phyloP scores from a whole-genome alignment of 2,888 invertebrate species.

The Oscheius sp. region DNA sequence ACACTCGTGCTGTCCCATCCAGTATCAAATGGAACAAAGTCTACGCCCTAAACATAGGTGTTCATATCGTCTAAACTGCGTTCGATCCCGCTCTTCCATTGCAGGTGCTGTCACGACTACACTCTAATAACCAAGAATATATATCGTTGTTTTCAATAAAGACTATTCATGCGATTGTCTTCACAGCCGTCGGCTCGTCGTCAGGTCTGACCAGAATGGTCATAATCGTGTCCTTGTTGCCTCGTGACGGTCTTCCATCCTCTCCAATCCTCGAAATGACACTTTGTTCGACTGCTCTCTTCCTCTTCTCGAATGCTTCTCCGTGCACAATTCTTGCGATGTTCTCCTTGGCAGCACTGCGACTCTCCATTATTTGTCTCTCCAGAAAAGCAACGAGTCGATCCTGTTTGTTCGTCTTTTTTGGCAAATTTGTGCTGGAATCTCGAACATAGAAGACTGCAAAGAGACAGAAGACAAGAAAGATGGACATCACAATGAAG shows the following conservation, averaged over 20 bases:
- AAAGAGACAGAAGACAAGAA: slow-evolving; percentile 1
- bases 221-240: slow-evolving; percentile 29
- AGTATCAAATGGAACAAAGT: slow-evolving; percentile 67
- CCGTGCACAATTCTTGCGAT: slow-evolving; percentile 29
- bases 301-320: slow-evolving; percentile 29
- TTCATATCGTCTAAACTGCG: slow-evolving; percentile 49
- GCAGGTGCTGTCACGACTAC: slow-evolving; percentile 20
- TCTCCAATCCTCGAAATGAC: background rate
- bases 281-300: slow-evolving; percentile 14
- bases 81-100: background rate
- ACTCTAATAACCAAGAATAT: slow-evolving; percentile 16
- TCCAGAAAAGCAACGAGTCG: slow-evolving; percentile 47
- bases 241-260: background rate
- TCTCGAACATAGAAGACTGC: background rate
- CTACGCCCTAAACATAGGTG: slow-evolving; percentile 60
- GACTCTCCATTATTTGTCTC: slow-evolving; percentile 37
- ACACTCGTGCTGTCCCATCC: slow-evolving; percentile 70
- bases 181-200: background rate
- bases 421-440: background rate
- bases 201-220: slow-evolving; percentile 12
- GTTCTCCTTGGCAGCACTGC: slow-evolving; percentile 20
- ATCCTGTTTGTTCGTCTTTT: slow-evolving; percentile 23
- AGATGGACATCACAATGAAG: slow-evolving; percentile 6
- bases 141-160: slow-evolving; percentile 15
- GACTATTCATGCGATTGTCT: too few species aligned